Evolutionary conservation across 2,888 invertebrate genomes (phyloP), one percentile per base, ranked within the genome.

Genomic region (Melipona beecheii): DNA sequence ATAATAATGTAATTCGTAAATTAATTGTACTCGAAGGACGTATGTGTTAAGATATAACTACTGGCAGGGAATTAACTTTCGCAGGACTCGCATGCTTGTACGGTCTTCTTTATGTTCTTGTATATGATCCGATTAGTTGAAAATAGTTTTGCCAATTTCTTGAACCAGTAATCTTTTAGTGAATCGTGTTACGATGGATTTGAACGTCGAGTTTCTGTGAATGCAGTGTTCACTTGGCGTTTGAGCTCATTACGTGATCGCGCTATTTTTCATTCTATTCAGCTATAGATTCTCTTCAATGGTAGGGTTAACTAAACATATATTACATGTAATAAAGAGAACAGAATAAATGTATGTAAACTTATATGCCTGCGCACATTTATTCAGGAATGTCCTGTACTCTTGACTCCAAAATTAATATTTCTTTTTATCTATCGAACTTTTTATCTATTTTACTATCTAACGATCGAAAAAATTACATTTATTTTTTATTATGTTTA

Each of bases 281-380:
- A 88, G 78, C 85, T 89, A 90, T 90, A 81, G 89, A 89, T 92
- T 90, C 87, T 91, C 89, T 91, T 92, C 86, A 83, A 91, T 92
- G 88, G 88, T 88, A 89, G 88, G 91, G 89, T 91, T 92, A 91
- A 91, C 89, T 90, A 90, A 85, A 90, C 76, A 86, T 79, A 86
- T 86, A 88, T 88, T 90, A 90, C 90, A 91, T 90, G 91, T 91
- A 92, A 91, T 91, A 90, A 90, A 93, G 87, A 90, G 36, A 81
- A 87, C 86, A 88, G 88, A 91, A 91, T 90, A 92, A 92, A 93
- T 91, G 86, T 85, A 76, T 76, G 76, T 62, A 71, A 84, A 85
- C 84, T 84, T 89, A 76, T 78, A 71, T 85, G 85, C 43, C 11
- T 75, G 74, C 56, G 74, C 66, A 75, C 52, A 64, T 81, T 66